Conservation (phyloP, 2,888 invertebrate genomes). For the Muscina levida region DNA sequence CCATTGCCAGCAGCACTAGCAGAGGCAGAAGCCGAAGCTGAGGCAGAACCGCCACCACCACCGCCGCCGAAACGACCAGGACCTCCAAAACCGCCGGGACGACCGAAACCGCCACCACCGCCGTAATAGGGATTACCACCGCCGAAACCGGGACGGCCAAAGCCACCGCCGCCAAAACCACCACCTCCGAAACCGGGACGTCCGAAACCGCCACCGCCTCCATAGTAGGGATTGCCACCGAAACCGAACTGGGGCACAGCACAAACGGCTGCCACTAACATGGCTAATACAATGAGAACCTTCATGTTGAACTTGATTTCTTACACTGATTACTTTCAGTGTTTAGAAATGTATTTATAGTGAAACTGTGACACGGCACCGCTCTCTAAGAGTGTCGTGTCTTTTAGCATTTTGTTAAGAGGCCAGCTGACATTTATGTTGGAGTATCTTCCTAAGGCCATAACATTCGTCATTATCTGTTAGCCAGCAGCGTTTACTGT, state of each 20-base stretch:
- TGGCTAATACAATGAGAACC: conserved; percentile 71
- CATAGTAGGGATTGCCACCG: conserved; percentile 47
- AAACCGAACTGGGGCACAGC: conserved; percentile 70
- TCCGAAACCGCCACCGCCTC: conserved; percentile 47
- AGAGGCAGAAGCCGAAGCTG: conserved; percentile 44
- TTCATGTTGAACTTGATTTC: conserved; percentile 69
- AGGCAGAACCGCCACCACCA: conserved; percentile 50
- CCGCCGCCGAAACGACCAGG: conserved; percentile 26
- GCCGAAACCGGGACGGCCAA: conserved; percentile 41
- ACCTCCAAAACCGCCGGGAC: conserved; percentile 41
- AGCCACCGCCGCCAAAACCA: conserved; percentile 5
- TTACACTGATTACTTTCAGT: conserved; percentile 11
- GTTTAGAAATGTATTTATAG: conserved; percentile 60
- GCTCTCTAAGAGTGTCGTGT: not conserved
- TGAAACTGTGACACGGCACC: not conserved
- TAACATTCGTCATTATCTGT: no score
- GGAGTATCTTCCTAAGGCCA: no score
- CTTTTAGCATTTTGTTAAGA: no score
- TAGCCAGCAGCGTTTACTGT: no score
- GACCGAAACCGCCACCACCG: conserved; percentile 29
- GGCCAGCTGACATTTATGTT: no score
- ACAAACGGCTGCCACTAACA: conserved; percentile 70
- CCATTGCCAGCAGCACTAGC: conserved; percentile 46
- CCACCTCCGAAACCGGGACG: conserved; percentile 31
- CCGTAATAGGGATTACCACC: conserved; percentile 30